Base-by-base conservation (phyloP, 1,140 invertebrate genomes). In the Parapsyche elsis region DNA sequence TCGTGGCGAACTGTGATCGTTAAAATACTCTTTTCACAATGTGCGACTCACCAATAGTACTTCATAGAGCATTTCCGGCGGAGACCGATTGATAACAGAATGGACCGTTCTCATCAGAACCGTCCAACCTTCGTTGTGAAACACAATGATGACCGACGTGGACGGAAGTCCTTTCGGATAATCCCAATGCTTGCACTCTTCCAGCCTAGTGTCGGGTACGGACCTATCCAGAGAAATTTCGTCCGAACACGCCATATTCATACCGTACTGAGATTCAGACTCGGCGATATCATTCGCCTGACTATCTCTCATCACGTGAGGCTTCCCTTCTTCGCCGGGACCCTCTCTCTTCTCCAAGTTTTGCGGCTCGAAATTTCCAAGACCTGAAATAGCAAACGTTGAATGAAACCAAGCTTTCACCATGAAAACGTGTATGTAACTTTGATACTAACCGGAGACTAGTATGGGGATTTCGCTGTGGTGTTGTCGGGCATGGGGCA, bases 121-220 rank as follows among this genome's bases (percentile, higher is more conserved):
- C 0, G 96, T 96, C 91, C 95, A 99, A 0, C 98, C 98, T 89
- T 99, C 97, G 87, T 99, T 99, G 86, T 99, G 98, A 87, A 99
- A 99, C 10, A 99, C 98, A 80, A 99, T 94, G 81, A 99, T 98
- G 0, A 99, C 97, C 86, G 95, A 97, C 2, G 97, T 96, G 71
- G 91, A 93, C 0, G 98, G 97, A 83, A 99, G 90, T 80, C 95
- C 90, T 84, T 92, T 91, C 5, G 97, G 95, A 88, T 99, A 99
- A 85, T 98, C 92, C 98, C 98, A 99, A 86, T 97, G 94, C 87
- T 96, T 96, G 88, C 98, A 99, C 87, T 99, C 97, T 49, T 93
- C 89, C 38, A 95, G 87, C 76, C 98, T 90, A 0, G 96, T 96
- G 87, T 99, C 98, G 23, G 94, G 94, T 80, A 99, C 94, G 9